Base-by-base conservation (phyloP, 2,797 vertebrate genomes). In the Acanthornis magna region DNA sequence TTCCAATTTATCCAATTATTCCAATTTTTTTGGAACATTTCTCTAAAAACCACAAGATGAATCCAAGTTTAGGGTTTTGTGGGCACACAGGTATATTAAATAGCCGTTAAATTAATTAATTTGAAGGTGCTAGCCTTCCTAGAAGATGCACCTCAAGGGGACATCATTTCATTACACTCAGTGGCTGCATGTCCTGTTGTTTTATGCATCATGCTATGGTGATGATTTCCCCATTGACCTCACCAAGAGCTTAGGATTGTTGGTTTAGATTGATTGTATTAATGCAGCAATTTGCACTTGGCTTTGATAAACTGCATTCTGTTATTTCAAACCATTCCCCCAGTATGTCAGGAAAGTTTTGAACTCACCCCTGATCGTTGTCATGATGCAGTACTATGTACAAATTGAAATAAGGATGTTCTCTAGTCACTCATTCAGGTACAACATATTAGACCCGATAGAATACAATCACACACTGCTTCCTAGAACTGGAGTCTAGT, bases 101-200 rank as follows among this genome's bases (percentile, higher is more conserved):
- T 47, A 87, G 22, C 10, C 8, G 16, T 38, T 70, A 40, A 4
- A 38, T 45, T 4, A 84, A 65, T 17, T 66, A 47, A 58, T 75
- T 58, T 19, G 25, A 53, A 72, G 25, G 42, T 81, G 13, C 26
- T 38, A 62, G 11, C 11, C 4, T 36, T 76, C 50, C 47, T 77
- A 65, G 40, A 85, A 88, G 16, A 71, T 11, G 5, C 21, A 32
- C 16, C 34, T 76, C 20, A 29, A 34, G 6, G 18, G 60, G 29
- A 13, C 45, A 22, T 10, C 63, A 74, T 51, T 80, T 66, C 19
- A 22, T 50, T 25, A 34, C 10, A 42, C 27, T 21, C 38, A 38
- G 16, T 15, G 30, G 27, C 45, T 5, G 0, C 1, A 4, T 65
- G 27, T 11, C 48, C 4, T 27, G 7, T 5, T 60, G 19, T 53